Conservation (phyloP, 2,888 invertebrate genomes). For the Sinodicranocentrus sp. region DNA sequence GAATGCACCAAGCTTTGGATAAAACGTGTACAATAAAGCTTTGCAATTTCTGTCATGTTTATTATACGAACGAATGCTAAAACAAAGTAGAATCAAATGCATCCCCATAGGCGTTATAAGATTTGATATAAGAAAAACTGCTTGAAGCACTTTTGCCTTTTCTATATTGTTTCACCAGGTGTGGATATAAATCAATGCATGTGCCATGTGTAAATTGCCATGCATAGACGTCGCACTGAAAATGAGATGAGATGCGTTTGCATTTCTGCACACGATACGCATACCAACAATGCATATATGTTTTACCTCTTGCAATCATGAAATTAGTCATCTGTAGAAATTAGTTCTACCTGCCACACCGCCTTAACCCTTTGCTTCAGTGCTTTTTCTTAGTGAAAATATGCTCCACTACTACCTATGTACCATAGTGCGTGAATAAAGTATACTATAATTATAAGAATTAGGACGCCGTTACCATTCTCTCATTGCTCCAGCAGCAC, state of each 20-base stretch:
- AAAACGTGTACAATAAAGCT: not conserved
- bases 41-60: not conserved
- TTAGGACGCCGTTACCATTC: not conserved
- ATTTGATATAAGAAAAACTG: no score
- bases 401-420: not conserved
- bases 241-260: slow-evolving; percentile 29
- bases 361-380: not conserved
- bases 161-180: not conserved
- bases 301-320: not conserved
- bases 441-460: slow-evolving; percentile 22
- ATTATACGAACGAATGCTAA: no score
- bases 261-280: not conserved
- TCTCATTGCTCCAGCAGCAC: slow-evolving; percentile 4
- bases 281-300: no score
- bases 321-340: slow-evolving; percentile 28
- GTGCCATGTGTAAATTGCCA: slow-evolving; percentile 15
- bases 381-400: not conserved
- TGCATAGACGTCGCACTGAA: slow-evolving; percentile 28
- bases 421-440: not conserved
- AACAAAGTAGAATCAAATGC: no score
- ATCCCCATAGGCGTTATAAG: no score
- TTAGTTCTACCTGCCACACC: not conserved
- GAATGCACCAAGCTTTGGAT: not conserved
- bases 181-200: not conserved
- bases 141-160: not conserved